Base-by-base conservation (phyloP, 2,888 invertebrate genomes). In the Erebia aethiops region DNA sequence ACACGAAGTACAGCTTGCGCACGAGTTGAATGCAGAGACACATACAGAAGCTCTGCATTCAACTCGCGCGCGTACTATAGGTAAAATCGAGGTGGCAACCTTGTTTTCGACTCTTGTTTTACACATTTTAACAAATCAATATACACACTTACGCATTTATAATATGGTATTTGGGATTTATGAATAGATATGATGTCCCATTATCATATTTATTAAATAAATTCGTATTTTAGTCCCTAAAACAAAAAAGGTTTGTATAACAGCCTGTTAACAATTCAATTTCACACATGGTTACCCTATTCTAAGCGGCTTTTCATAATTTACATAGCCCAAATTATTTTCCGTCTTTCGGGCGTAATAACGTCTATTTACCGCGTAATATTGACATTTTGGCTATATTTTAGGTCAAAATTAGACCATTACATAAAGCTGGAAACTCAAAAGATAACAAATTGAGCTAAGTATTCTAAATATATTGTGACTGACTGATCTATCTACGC, bases 211-310 rank as follows among this genome's bases (percentile, higher is more conserved):
- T 10, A 41, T 7, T 9, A 21, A 21, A 18, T 5, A 8, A 35
- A 58, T 14, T n/a, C 35, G 57, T 14, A 35, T 58, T n/a, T 56
- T 21, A 9, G 14, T 35, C 35, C n/a, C 14, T 14, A 7, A 14
- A 35, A 14, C 54, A 54, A 18, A 54, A 18, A 14, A 14, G 5
- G 5, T 35, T 57, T 35, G 35, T 21, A 26, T 9, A 63, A 63
- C 18, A 43, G 5, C 18, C 2, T 3, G 2, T 18, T 4, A 46
- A 61, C 46, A 18, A 18, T 63, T 63, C 26, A 41, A 41, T 35
- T 54, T 64, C 54, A 52, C n/a, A 51, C 43, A 16, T 66, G 66
- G 66, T 46, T 14, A 66, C 66, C 66, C 66, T 66, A 57, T 56
- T 57, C 18, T 56, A 7, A 56, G 35, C 56, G 66, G 54, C 56